Evolutionary conservation across 2,888 invertebrate species (phyloP).

Genomic region (Sinodicranocentrus sp.): DNA sequence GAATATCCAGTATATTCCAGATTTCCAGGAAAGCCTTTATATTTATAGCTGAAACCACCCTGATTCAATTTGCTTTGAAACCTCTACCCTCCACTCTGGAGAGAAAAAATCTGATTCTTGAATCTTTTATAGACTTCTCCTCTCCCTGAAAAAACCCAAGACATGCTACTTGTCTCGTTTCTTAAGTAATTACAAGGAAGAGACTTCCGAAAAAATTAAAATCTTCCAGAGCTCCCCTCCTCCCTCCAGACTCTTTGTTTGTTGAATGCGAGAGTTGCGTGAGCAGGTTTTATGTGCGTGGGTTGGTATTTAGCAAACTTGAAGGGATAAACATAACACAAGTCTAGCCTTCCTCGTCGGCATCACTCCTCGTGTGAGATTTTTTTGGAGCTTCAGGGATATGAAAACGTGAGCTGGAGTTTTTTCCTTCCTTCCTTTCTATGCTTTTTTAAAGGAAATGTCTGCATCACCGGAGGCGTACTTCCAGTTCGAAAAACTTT

Average conservation of each 20-base stretch:
- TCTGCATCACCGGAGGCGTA: no score
- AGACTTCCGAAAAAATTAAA: background rate
- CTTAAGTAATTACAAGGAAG: slow-evolving; percentile 20
- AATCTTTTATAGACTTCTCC: background rate
- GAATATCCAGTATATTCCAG: background rate
- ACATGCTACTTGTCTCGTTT: background rate
- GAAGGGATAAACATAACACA: background rate
- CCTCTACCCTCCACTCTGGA: background rate
- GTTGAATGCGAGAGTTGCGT: background rate
- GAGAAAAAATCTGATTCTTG: background rate
- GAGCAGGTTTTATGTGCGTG: background rate
- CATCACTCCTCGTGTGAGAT: background rate
- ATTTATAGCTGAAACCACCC: background rate
- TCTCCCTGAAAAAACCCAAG: background rate
- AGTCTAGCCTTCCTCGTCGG: background rate
- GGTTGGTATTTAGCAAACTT: background rate
- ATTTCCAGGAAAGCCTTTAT: background rate
- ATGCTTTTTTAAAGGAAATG: background rate
- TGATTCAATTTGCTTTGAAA: slow-evolving; percentile 1
- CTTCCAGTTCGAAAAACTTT: no score
- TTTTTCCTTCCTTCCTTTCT: background rate
- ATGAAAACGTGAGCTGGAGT: no score
- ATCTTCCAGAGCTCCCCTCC: background rate
- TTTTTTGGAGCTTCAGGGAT: no score
- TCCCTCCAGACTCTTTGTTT: background rate